phyloP scores from a whole-genome alignment of 1,140 invertebrate genomes.

The Limonius californicus region DNA sequence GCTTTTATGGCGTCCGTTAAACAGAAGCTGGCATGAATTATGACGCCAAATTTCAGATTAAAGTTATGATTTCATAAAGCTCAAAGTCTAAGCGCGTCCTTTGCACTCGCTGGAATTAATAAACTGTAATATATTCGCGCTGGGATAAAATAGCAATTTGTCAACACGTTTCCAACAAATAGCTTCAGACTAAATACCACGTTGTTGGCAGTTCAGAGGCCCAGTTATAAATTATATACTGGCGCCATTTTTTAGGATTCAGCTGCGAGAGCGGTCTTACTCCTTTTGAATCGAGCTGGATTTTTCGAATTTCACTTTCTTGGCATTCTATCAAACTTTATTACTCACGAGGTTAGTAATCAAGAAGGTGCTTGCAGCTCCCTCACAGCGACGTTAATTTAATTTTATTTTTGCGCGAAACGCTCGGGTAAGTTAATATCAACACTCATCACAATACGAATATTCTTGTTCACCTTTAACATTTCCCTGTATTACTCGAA shows the following conservation, averaged over 20 bases:
- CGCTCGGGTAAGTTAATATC: no score
- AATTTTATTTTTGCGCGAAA: not conserved
- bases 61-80: no score
- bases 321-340: not conserved
- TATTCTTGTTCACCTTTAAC: not conserved
- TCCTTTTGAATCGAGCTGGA: not conserved
- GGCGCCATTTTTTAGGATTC: constrained; percentile 8
- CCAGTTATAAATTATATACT: not conserved
- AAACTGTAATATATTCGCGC: not conserved
- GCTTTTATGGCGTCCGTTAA: no score
- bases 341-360: not conserved
- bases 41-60: not conserved
- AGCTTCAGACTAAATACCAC: not conserved
- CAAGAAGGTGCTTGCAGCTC: no score
- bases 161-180: not conserved
- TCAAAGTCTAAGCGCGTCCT: no score
- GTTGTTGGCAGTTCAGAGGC: not conserved
- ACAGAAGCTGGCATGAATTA: not conserved
- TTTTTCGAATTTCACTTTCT: not conserved
- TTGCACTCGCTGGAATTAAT: not conserved
- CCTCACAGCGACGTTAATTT: no score
- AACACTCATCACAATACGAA: no score
- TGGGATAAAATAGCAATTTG: constrained; percentile 1
- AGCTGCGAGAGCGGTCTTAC: not conserved
- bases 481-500: not conserved